phyloP scores from a whole-genome alignment of 2,113 vertebrate genomes.

The Sapajus apella region DNA sequence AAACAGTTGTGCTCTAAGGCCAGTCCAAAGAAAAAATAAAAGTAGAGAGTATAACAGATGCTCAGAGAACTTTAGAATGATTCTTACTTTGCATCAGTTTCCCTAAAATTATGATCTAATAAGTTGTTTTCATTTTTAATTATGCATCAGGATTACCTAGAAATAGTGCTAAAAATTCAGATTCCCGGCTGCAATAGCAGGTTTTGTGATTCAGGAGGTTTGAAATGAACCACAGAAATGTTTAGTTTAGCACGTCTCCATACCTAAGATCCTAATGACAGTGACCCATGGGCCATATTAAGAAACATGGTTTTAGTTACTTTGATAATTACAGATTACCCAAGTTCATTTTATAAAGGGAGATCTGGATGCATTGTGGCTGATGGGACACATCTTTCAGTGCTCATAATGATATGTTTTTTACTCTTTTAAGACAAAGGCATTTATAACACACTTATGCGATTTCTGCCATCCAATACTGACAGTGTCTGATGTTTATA shows the following conservation, averaged over 20 bases:
- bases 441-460: background rate
- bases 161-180: background rate
- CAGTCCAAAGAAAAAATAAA: background rate
- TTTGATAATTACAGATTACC: background rate
- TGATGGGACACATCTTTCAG: background rate
- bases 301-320: background rate
- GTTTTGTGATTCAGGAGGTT: background rate
- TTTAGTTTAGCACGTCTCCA: background rate
- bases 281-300: background rate
- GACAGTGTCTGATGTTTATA: background rate
- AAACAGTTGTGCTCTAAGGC: background rate
- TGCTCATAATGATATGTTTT: background rate
- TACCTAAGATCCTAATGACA: background rate
- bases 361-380: background rate
- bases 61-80: background rate
- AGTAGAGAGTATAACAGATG: background rate
- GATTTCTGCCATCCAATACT: background rate
- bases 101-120: background rate
- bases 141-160: background rate
- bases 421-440: constrained; percentile 1
- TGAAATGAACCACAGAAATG: background rate
- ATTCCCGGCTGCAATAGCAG: background rate
- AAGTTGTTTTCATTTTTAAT: background rate
- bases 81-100: background rate
- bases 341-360: background rate